These are phyloP conservation scores for Heliothis virescens DNA, from an alignment of 1,140 invertebrate genomes.

Conservation along the genomic window DNA sequence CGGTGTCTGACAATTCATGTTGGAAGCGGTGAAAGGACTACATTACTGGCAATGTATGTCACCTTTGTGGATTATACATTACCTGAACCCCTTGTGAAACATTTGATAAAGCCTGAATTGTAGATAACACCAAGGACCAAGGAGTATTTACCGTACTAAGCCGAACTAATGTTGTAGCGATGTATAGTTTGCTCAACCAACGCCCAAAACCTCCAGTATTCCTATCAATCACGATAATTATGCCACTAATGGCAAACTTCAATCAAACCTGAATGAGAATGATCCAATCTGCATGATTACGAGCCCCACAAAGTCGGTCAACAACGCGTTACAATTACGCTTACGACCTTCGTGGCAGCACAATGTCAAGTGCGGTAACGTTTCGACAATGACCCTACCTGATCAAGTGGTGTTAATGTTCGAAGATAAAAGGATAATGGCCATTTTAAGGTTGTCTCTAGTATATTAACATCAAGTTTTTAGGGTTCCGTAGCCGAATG, in stretches of 20 bases:
- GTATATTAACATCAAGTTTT: too few relatives aligned
- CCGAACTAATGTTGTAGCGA: not conserved
- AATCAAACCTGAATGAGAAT: constrained; percentile 29
- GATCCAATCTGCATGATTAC: constrained; percentile 41
- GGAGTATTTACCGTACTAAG: not conserved
- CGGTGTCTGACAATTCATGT: not conserved
- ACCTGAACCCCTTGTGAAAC: not conserved
- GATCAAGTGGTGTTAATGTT: not conserved
- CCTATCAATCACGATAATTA: constrained; percentile 12
- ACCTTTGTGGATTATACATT: constrained; percentile 2
- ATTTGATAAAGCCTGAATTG: not conserved
- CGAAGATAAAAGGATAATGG: constrained; percentile 6
- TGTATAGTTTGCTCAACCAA: not conserved
- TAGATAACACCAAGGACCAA: not conserved
- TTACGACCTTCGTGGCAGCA: constrained; percentile 33
- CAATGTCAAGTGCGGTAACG: constrained; percentile 41
- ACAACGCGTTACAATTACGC: constrained; percentile 41
- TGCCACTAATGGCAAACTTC: constrained; percentile 13
- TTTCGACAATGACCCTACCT: constrained; percentile 43
- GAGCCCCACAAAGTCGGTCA: constrained; percentile 21
- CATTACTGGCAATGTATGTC: not conserved
- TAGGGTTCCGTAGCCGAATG: too few relatives aligned
- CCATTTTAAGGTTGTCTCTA: not conserved
- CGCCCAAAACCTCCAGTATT: constrained; percentile 3
- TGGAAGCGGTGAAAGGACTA: not conserved